Conservation (phyloP, 2,797 vertebrate genomes). For the Megaceryle alcyon region DNA sequence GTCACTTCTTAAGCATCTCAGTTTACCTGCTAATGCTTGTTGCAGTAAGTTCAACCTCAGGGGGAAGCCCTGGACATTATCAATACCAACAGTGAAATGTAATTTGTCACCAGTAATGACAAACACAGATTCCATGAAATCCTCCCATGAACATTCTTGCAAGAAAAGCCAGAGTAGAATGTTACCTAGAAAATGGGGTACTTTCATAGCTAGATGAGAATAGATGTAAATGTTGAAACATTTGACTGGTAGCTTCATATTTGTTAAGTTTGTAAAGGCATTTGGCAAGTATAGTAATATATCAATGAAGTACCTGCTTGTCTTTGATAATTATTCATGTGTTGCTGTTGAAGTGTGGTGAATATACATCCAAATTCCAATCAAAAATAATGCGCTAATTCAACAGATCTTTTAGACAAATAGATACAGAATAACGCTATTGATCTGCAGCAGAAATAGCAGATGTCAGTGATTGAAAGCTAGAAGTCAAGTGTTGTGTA, state of each 20-base stretch:
- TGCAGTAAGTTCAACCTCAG: background rate
- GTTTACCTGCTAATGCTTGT: background rate
- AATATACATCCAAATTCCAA: background rate
- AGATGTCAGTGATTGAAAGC: background rate
- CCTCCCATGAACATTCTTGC: background rate
- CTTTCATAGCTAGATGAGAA: background rate
- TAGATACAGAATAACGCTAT: background rate
- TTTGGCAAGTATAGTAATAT: background rate
- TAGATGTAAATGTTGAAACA: background rate
- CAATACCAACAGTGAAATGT: background rate
- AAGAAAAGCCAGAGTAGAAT: background rate
- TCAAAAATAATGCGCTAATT: background rate
- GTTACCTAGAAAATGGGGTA: background rate
- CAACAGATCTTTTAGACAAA: background rate
- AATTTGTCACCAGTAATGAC: background rate
- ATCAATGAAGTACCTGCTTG: background rate
- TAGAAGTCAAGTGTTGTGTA: background rate
- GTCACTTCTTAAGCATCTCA: background rate
- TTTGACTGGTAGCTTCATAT: background rate
- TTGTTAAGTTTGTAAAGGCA: background rate
- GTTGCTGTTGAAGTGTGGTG: background rate
- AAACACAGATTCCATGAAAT: background rate
- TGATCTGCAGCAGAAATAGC: background rate
- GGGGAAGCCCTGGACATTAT: background rate
- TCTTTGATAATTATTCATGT: background rate